Evolutionary conservation across 2,888 invertebrate genomes (phyloP).

Genomic region (Drosophila mercatorum): DNA sequence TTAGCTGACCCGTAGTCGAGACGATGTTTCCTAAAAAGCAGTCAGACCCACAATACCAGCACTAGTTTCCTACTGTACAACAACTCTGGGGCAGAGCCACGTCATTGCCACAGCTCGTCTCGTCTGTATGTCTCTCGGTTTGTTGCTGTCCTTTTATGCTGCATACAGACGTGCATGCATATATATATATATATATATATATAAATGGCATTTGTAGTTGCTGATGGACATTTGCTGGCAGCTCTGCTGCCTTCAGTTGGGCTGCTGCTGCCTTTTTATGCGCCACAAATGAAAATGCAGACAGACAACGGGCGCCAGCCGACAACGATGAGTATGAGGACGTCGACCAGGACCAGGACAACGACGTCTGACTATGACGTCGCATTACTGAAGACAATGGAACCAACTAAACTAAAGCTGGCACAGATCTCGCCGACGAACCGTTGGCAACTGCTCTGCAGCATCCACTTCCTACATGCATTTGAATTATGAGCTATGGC

Average conservation of each 20-base stretch:
- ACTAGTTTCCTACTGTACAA: slow-evolving; percentile 34
- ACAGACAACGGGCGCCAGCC: slow-evolving; percentile 79
- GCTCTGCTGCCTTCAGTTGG: slow-evolving; percentile 64
- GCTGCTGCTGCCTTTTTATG: slow-evolving; percentile 65
- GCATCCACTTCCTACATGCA: slow-evolving; percentile 67
- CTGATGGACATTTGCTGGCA: slow-evolving; percentile 80
- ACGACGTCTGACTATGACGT: slow-evolving; percentile 74
- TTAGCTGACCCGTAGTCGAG: slow-evolving; percentile 65
- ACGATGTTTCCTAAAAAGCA: slow-evolving; percentile 45
- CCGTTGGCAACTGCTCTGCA: slow-evolving; percentile 71
- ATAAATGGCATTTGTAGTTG: slow-evolving; percentile 58
- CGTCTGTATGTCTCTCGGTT: slow-evolving; percentile 28
- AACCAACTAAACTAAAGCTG: slow-evolving; percentile 65
- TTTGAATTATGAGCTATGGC: slow-evolving; percentile 70
- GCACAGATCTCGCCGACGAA: slow-evolving; percentile 61
- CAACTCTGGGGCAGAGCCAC: slow-evolving; percentile 19
- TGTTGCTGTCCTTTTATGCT: slow-evolving; percentile 60
- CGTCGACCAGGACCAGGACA: slow-evolving; percentile 53
- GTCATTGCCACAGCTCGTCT: slow-evolving; percentile 14
- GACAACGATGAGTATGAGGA: slow-evolving; percentile 31
- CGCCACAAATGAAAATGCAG: slow-evolving; percentile 80
- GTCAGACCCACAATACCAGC: slow-evolving; percentile 16
- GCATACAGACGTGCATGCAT: slow-evolving; percentile 34
- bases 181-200: slow-evolving; percentile 12
- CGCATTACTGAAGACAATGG: slow-evolving; percentile 74